Evolutionary conservation across 2,113 vertebrate species (phyloP).

Genomic region (Anolis sagrei): DNA sequence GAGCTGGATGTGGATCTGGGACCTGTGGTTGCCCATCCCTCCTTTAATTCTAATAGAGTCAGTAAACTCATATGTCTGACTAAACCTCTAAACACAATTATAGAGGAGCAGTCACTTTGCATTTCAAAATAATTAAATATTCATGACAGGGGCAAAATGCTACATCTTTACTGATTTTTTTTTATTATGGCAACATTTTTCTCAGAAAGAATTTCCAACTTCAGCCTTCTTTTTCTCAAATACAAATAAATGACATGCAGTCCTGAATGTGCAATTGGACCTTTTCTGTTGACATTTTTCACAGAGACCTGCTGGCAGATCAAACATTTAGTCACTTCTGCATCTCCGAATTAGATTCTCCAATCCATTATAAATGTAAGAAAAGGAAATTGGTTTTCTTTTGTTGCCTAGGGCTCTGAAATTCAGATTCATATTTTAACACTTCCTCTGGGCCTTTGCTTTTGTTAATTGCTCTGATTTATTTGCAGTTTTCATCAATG

Average conservation of each 20-base stretch:
- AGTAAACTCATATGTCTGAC: not conserved
- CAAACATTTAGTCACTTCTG: not conserved
- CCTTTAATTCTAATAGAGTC: too few species aligned
- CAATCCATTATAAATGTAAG: conserved; percentile 3
- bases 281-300: not conserved
- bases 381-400: not conserved
- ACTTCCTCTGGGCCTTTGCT: not conserved
- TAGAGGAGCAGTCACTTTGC: not conserved
- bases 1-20: too few species aligned
- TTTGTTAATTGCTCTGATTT: not conserved
- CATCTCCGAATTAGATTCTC: not conserved
- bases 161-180: not conserved
- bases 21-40: too few species aligned
- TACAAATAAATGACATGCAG: not conserved
- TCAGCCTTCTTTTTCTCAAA: not conserved
- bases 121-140: conserved; percentile 1
- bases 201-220: not conserved
- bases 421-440: not conserved
- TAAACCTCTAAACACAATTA: not conserved
- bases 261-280: not conserved
- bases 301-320: not conserved
- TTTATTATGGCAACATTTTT: not conserved
- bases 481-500: not conserved
- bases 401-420: not conserved
- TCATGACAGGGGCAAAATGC: not conserved